Percentiles rank a stretch among this genome's conserved stretches.
These are phyloP conservation scores for Chloroceryle amazona DNA, from an alignment of 2,797 vertebrate genomes.

Conservation along the genomic window DNA sequence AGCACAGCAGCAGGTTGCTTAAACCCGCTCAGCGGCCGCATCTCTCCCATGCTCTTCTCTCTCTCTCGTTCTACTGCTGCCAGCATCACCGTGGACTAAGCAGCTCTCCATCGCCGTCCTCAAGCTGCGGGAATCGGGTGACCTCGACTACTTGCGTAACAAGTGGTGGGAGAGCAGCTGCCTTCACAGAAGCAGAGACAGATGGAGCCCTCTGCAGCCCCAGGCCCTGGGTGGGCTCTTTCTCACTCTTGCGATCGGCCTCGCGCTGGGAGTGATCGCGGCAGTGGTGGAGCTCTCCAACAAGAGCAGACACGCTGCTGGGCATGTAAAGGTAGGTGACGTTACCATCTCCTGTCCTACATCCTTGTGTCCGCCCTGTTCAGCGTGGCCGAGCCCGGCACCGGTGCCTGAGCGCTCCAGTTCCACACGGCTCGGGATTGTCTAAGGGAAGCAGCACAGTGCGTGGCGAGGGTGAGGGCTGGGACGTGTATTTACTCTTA, in stretches of 20 bases:
- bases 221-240: constrained; percentile 86
- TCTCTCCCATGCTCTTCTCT: not conserved
- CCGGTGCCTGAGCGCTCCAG: accelerated
- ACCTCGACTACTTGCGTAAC: constrained; percentile 82
- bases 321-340: constrained; percentile 80
- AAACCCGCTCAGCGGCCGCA: accelerated
- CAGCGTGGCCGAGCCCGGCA: accelerated
- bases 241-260: constrained; percentile 87
- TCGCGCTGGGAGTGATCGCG: constrained; percentile 81
- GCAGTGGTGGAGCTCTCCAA: constrained; percentile 86
- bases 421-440: accelerated
- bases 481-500: not conserved
- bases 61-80: accelerated
- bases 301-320: constrained; percentile 84
- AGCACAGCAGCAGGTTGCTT: accelerated
- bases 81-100: constrained; percentile 86
- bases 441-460: accelerated
- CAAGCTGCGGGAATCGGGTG: constrained; percentile 84
- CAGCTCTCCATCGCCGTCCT: constrained; percentile 86
- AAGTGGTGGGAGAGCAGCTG: constrained; percentile 93
- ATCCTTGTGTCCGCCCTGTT: accelerated
- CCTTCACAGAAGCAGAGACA: not conserved
- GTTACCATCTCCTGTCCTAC: accelerated
- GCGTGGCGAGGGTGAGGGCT: too few relatives aligned
- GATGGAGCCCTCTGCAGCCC: constrained; percentile 76